These are phyloP conservation scores for Champsocephalus esox DNA, from an alignment of 2,797 vertebrate genomes.

Conservation along the genomic window DNA sequence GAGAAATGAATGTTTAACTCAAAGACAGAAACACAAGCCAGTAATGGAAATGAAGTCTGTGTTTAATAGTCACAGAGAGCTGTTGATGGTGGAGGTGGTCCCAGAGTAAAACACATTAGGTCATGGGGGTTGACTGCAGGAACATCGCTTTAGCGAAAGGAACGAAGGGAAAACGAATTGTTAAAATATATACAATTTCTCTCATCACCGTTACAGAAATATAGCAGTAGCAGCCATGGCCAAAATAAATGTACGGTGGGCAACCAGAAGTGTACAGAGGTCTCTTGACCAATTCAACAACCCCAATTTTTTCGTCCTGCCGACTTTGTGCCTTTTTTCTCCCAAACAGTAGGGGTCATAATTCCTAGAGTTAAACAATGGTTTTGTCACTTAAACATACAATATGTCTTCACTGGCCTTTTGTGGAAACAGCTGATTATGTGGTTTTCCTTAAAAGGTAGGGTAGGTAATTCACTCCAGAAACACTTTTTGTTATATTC, in stretches of 20 bases:
- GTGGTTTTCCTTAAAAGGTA: too few relatives aligned
- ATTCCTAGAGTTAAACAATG: background rate
- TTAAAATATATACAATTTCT: too few relatives aligned
- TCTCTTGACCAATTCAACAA: background rate
- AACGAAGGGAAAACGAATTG: background rate
- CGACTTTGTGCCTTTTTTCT: background rate
- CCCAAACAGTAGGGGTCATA: background rate
- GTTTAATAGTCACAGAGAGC: slow-evolving; percentile 13
- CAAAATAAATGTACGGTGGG: background rate
- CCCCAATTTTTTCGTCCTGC: background rate
- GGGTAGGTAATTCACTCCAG: too few relatives aligned
- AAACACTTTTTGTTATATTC: too few relatives aligned
- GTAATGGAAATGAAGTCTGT: slow-evolving; percentile 18
- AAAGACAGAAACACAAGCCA: slow-evolving; percentile 10
- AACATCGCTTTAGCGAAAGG: background rate
- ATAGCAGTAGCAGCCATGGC: background rate
- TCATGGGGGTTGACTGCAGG: slow-evolving; percentile 29
- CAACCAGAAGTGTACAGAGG: background rate
- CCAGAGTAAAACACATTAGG: slow-evolving; percentile 50
- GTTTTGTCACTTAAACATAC: background rate
- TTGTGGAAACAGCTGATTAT: background rate
- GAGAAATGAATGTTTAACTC: slow-evolving; percentile 3
- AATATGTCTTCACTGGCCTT: background rate
- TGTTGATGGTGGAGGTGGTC: slow-evolving; percentile 17
- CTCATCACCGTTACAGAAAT: too few relatives aligned